Percentiles rank a stretch among this genome's conserved stretches.
Conservation (phyloP, 2,888 invertebrate species). For the Tenthredo amoena region DNA sequence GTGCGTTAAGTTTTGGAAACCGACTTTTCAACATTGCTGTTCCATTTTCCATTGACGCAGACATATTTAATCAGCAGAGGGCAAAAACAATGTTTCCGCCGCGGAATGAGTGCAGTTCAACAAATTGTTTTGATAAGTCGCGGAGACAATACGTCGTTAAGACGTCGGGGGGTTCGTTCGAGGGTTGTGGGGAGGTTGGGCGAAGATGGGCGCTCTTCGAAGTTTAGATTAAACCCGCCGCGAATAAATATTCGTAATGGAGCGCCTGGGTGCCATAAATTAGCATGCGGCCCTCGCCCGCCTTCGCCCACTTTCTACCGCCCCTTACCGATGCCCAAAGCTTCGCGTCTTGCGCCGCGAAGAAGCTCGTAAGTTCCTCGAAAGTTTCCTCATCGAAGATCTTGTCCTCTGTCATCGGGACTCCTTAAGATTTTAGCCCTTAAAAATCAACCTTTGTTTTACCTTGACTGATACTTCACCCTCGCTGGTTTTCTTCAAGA, state of each 20-base stretch:
- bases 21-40: neutral
- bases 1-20: neutral
- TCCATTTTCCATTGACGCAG: constrained; percentile 47
- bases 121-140: constrained; percentile 77
- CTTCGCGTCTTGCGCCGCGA: constrained; percentile 9
- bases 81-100: constrained; percentile 57
- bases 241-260: constrained; percentile 79
- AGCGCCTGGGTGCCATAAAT: constrained; percentile 78
- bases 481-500: neutral
- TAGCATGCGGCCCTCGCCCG: constrained; percentile 75
- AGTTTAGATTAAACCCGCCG: constrained; percentile 78
- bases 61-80: constrained; percentile 69
- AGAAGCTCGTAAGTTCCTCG: constrained; percentile 41
- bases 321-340: constrained; percentile 49
- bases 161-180: constrained; percentile 64
- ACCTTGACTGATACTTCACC: neutral
- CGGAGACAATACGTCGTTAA: constrained; percentile 77
- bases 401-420: constrained; percentile 50
- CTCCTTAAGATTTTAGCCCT: constrained; percentile 14
- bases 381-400: constrained; percentile 44
- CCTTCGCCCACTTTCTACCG: constrained; percentile 46
- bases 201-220: constrained; percentile 69
- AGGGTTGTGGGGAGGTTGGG: constrained; percentile 55
- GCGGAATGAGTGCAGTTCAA: constrained; percentile 66
- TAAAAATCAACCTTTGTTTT: constrained; percentile 20